These are phyloP conservation scores for Apis laboriosa DNA, from an alignment of 1,140 invertebrate genomes.

Conservation along the genomic window DNA sequence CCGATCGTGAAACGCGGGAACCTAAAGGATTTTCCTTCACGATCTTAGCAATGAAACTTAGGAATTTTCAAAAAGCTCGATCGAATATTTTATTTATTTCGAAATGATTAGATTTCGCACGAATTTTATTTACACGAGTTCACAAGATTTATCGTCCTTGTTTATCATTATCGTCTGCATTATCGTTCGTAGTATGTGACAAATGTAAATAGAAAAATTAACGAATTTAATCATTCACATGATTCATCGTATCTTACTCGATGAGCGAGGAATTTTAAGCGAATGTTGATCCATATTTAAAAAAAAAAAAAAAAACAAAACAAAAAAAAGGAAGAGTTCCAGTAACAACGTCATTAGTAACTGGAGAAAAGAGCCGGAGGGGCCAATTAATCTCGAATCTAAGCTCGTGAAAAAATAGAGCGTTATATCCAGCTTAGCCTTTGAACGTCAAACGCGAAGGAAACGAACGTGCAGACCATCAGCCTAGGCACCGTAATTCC, in stretches of 20 bases:
- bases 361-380: neutral
- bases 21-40: neutral
- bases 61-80: neutral
- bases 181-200: too few species aligned
- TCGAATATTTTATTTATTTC: too few species aligned
- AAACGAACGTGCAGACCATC: constrained; percentile 10
- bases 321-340: neutral
- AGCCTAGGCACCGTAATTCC: constrained; percentile 21
- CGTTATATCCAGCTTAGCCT: neutral
- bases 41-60: neutral
- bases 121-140: too few species aligned
- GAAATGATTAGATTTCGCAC: too few species aligned
- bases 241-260: neutral
- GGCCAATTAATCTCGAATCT: constrained; percentile 1
- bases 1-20: constrained; percentile 9
- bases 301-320: neutral
- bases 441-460: constrained; percentile 10
- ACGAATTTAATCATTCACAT: too few species aligned
- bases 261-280: neutral
- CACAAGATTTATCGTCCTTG: too few species aligned
- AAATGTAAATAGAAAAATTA: too few species aligned
- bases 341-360: neutral
- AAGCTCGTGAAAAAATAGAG: neutral
- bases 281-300: neutral
- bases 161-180: too few species aligned